phyloP scores from a whole-genome alignment of 2,888 invertebrate species.

The Trimorus sp. region DNA sequence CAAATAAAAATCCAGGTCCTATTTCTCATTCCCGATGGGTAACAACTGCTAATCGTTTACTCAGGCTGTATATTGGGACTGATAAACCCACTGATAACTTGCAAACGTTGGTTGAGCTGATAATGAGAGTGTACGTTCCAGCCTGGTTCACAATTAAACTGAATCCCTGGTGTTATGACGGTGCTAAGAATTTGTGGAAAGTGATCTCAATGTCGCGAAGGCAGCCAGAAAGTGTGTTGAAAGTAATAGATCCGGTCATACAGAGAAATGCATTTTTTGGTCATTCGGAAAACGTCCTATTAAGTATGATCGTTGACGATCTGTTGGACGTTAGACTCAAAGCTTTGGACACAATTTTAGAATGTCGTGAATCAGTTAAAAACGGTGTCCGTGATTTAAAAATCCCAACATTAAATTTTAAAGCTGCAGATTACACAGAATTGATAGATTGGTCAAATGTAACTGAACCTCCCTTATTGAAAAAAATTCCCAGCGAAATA shows the following conservation, averaged over 20 bases:
- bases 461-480: background rate
- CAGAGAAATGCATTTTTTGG: constrained; percentile 17
- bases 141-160: constrained; percentile 16
- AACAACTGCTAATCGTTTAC: constrained; percentile 31
- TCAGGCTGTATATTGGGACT: constrained; percentile 14
- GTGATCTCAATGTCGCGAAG: background rate
- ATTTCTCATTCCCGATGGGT: constrained; percentile 35
- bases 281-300: constrained; percentile 17
- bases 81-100: constrained; percentile 10
- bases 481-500: background rate
- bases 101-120: constrained; percentile 5
- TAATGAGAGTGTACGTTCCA: constrained; percentile 19
- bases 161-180: constrained; percentile 14
- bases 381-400: background rate
- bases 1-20: constrained; percentile 28
- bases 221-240: background rate
- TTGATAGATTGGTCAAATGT: constrained; percentile 5
- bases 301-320: constrained; percentile 22
- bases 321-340: background rate
- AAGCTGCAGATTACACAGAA: background rate
- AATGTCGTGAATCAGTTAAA: background rate
- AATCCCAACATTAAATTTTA: constrained; percentile 9
- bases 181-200: constrained; percentile 5
- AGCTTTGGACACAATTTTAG: constrained; percentile 11
- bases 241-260: constrained; percentile 17